phyloP scores from a whole-genome alignment of 2,888 invertebrate genomes.

The Ennomos erosarius region DNA sequence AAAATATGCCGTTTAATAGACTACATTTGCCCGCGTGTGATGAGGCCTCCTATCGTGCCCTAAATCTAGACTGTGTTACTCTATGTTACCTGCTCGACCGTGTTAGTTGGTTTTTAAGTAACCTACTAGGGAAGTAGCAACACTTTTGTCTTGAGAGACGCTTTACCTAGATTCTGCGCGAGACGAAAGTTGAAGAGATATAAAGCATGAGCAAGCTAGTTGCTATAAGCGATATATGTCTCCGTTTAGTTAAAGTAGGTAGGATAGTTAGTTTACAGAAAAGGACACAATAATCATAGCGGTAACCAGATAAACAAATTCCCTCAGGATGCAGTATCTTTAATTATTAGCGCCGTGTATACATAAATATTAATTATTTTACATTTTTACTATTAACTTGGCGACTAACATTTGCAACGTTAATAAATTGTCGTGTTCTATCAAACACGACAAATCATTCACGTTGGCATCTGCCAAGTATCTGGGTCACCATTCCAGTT shows the following conservation, averaged over 20 bases:
- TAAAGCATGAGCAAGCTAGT: background rate
- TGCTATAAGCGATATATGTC: no score
- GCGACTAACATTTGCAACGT: constrained; percentile 3
- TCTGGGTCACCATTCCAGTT: constrained; percentile 63
- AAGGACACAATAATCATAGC: no score
- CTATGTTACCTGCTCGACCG: constrained; percentile 32
- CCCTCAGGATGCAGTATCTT: no score
- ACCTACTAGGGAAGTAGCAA: constrained; percentile 25
- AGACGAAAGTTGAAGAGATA: constrained; percentile 1
- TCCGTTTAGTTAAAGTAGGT: no score
- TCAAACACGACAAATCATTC: constrained; percentile 21
- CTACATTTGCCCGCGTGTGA: constrained; percentile 66
- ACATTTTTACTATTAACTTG: no score
- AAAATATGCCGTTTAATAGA: constrained; percentile 73
- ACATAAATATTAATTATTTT: no score
- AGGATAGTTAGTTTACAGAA: no score
- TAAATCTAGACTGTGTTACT: constrained; percentile 64
- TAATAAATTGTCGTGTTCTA: no score
- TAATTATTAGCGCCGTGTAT: no score
- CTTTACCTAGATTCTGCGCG: constrained; percentile 18
- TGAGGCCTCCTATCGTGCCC: constrained; percentile 74
- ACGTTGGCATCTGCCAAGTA: constrained; percentile 40
- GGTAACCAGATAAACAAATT: no score
- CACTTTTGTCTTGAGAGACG: constrained; percentile 18
- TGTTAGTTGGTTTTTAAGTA: constrained; percentile 43